phyloP scores from a whole-genome alignment of 2,113 vertebrate genomes.

The Caranx melampygus region DNA sequence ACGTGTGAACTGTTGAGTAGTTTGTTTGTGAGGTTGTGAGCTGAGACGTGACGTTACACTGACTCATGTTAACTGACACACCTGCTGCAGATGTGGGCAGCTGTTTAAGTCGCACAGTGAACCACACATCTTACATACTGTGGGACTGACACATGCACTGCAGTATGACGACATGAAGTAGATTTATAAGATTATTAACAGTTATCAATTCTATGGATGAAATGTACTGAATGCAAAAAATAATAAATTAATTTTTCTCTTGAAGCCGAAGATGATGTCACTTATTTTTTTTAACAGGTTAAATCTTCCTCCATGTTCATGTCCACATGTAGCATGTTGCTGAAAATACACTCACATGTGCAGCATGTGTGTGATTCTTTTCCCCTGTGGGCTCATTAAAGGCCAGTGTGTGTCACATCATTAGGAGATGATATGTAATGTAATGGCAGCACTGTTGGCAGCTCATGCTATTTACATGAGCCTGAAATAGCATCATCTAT shows the following conservation, averaged over 20 bases:
- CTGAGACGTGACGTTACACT: background rate
- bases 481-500: slow-evolving; percentile 18
- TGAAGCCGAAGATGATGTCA: slow-evolving; percentile 3
- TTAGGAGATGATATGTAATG: background rate
- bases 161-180: slow-evolving; percentile 27
- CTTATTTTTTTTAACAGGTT: background rate
- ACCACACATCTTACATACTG: background rate
- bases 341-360: background rate
- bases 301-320: background rate
- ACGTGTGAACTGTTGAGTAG: background rate
- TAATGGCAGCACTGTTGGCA: slow-evolving; percentile 17
- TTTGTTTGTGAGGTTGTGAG: background rate
- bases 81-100: slow-evolving; percentile 27
- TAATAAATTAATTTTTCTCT: slow-evolving; percentile 43
- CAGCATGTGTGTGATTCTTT: background rate
- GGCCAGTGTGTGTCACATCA: slow-evolving; percentile 25
- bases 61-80: background rate
- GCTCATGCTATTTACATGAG: slow-evolving; percentile 20
- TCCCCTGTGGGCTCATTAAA: slow-evolving; percentile 31
- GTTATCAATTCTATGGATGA: slow-evolving; percentile 6
- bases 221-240: slow-evolving; percentile 20
- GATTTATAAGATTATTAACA: slow-evolving; percentile 16
- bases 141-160: slow-evolving; percentile 12
- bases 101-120: slow-evolving; percentile 25
- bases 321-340: background rate